Conservation (phyloP, 2,113 vertebrate species). For the Zeus faber region DNA sequence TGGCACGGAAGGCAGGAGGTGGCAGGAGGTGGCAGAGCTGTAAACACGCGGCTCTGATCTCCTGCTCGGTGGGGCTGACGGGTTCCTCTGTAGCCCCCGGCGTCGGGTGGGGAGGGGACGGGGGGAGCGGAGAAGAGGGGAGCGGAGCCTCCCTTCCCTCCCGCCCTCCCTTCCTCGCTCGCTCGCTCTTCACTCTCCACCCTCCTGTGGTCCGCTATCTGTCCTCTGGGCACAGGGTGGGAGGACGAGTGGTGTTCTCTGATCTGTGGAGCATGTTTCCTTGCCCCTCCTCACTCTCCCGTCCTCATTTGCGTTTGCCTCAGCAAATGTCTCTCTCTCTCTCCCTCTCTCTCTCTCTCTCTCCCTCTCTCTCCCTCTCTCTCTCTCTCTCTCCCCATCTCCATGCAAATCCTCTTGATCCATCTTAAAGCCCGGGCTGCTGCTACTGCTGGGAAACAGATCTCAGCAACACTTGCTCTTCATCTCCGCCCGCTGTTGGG, state of each 20-base stretch:
- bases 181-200: slow-evolving; percentile 10
- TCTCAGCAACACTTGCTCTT: slow-evolving; percentile 59
- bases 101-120: slow-evolving; percentile 19
- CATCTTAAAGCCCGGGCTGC: slow-evolving; percentile 57
- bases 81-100: slow-evolving; percentile 37
- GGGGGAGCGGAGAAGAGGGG: slow-evolving; percentile 8
- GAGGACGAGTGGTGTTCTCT: slow-evolving; percentile 45
- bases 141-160: slow-evolving; percentile 25
- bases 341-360: slow-evolving; percentile 4
- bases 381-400: slow-evolving; percentile 33
- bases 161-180: slow-evolving; percentile 2
- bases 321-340: slow-evolving; percentile 50
- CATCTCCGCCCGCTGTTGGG: slow-evolving; percentile 51
- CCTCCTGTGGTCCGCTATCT: slow-evolving; percentile 3
- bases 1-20: slow-evolving; percentile 12
- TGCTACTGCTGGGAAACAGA: slow-evolving; percentile 61
- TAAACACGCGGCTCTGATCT: slow-evolving; percentile 45
- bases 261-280: slow-evolving; percentile 46
- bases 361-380: slow-evolving; percentile 14
- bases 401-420: slow-evolving; percentile 59
- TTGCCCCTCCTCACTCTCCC: slow-evolving; percentile 33
- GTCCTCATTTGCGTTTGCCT: slow-evolving; percentile 49
- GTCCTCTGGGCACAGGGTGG: slow-evolving; percentile 40
- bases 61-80: slow-evolving; percentile 31
- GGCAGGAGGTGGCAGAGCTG: slow-evolving; percentile 40